These are phyloP conservation scores for Eurosta solidaginis DNA, from an alignment of 1,140 invertebrate genomes.

Conservation along the genomic window DNA sequence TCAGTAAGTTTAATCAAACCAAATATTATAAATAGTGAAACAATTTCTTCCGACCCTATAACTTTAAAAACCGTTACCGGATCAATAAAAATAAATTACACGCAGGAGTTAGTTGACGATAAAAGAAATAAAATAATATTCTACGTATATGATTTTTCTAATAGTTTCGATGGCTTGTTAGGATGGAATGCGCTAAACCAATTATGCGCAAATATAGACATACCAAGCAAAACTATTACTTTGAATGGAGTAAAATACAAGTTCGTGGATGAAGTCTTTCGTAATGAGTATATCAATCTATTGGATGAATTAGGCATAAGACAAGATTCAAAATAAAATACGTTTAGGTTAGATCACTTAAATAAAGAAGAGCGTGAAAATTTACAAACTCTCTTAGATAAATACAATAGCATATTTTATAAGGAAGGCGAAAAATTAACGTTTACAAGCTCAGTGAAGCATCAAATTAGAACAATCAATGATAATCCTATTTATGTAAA, in stretches of 20 bases:
- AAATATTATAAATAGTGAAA: background rate
- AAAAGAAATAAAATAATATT: background rate
- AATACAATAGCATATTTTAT: conserved; percentile 8
- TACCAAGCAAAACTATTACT: no score
- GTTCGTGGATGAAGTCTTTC: background rate
- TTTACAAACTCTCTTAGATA: background rate
- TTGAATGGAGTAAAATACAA: background rate
- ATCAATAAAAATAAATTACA: background rate
- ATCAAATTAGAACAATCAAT: conserved; percentile 24
- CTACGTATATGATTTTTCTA: background rate
- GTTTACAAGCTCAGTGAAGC: conserved; percentile 25
- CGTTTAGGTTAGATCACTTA: conserved; percentile 6
- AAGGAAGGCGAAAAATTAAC: background rate
- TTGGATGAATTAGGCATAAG: background rate
- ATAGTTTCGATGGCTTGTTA: background rate
- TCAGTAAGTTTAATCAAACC: background rate
- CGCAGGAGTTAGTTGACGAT: background rate
- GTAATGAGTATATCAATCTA: background rate
- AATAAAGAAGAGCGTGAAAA: conserved; percentile 16
- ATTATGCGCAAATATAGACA: background rate
- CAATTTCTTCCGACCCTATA: background rate
- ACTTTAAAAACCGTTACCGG: background rate
- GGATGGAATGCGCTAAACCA: background rate
- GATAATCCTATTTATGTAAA: conserved; percentile 29
- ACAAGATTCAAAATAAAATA: background rate